Conservation (phyloP, 1,140 invertebrate species). For the Melanaphis sacchari region DNA sequence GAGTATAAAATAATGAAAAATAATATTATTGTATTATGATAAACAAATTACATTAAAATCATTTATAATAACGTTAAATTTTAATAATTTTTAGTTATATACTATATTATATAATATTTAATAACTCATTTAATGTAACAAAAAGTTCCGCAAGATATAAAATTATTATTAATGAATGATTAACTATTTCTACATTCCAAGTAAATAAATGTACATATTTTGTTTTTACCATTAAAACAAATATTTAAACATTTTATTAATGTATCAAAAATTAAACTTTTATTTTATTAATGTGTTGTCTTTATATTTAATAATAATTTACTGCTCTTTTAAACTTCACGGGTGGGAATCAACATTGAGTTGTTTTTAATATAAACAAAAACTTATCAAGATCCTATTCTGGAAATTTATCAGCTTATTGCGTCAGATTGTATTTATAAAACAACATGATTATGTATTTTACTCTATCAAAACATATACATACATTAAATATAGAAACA, state of each 20-base stretch:
- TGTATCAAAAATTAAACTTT: not conserved
- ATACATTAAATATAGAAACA: not conserved
- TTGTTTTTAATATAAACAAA: not conserved
- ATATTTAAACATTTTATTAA: not conserved
- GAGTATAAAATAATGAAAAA: not conserved
- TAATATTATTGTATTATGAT: not conserved
- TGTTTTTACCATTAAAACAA: not conserved
- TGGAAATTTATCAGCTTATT: not conserved
- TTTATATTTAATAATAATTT: not conserved
- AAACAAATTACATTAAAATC: not conserved
- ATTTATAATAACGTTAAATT: not conserved
- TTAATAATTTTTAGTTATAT: not conserved
- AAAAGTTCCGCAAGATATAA: not conserved
- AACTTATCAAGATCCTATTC: not conserved
- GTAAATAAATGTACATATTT: not conserved
- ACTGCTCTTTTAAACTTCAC: not conserved
- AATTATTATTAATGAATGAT: not conserved
- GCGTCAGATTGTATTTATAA: not conserved
- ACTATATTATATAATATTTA: not conserved
- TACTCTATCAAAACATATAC: not conserved
- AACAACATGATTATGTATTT: not conserved
- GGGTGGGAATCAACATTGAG: not conserved
- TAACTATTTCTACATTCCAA: not conserved
- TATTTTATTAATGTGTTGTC: not conserved
- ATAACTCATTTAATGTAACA: not conserved